These are phyloP conservation scores for Podocnemis expansa DNA, from an alignment of 2,113 vertebrate genomes.

Conservation along the genomic window DNA sequence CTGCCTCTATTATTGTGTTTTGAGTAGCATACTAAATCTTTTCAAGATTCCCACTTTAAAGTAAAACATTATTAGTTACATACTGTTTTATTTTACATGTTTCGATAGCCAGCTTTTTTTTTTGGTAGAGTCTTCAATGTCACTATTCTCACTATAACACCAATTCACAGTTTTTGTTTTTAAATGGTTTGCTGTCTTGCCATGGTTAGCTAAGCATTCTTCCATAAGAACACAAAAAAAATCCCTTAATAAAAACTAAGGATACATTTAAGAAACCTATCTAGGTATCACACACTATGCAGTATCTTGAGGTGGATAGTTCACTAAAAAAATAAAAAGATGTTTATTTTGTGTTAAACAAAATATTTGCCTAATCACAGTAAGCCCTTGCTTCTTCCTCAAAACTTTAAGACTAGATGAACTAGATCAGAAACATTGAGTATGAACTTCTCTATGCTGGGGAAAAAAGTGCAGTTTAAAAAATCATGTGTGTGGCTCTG, in stretches of 20 bases:
- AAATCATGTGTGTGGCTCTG: not conserved
- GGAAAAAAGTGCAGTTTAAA: not conserved
- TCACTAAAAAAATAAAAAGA: no score
- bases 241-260: not conserved
- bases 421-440: not conserved
- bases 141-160: not conserved
- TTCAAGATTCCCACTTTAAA: not conserved
- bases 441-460: not conserved
- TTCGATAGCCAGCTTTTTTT: constrained; percentile 2
- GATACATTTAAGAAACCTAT: not conserved
- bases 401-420: not conserved
- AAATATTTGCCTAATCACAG: no score
- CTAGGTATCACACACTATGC: not conserved
- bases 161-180: not conserved
- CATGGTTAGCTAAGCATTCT: not conserved
- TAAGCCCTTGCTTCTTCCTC: not conserved
- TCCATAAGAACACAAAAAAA: not conserved
- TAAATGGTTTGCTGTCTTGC: not conserved
- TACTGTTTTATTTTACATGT: not conserved
- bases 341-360: no score
- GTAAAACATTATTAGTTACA: not conserved
- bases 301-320: not conserved
- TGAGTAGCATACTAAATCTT: no score
- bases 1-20: no score
- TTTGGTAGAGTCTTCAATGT: not conserved